Evolutionary conservation across 2,113 vertebrate species (phyloP), one percentile per base, ranked within the genome.

Genomic region (Antigone vipio): DNA sequence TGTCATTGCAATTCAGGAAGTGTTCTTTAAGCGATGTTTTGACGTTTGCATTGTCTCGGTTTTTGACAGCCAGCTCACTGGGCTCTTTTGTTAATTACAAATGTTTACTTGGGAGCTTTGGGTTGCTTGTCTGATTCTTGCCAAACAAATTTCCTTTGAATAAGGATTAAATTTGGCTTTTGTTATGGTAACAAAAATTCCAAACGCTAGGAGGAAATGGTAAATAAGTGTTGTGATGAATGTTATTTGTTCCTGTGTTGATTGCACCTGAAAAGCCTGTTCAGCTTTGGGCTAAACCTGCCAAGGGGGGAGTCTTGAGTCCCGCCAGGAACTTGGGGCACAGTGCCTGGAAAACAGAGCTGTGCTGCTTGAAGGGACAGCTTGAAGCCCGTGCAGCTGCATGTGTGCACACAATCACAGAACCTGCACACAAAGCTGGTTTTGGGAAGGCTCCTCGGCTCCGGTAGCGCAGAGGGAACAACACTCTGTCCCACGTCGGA

Each of bases 401-500:
- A 1, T 24, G 58, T 30, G 12, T 45, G 16, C 44, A 42, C 23
- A 8, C 1, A 0, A 45, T 42, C 0, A 0, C 59, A 42, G 64
- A 66, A 40, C 72, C 58, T 30, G 49, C 6, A 9, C 34, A 6
- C 30, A 19, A 12, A 88, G 30, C 24, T 0, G 1, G 4, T 68
- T 84, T 47, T 21, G 59, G n/a, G 59, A 78, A 84, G 45, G 20
- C 34, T 47, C 2, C 59, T 72, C 53, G 4, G 38, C 47, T 50
- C 32, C 2, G 0, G 12, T 32, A 29, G 59, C 34, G 4, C 22
- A 30, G 62, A 38, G 13, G 17, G 60, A 38, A 11, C 34, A 45
- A 9, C 3, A 1, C 7, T 12, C 4, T 50, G 44, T 52, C 63
- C 52, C 21, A 0, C 1, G 0, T 3, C 23, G 44, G 29, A 34